Evolutionary conservation across 2,113 vertebrate species (phyloP), one percentile per base, ranked within the genome.

Genomic region (Phrynosoma platyrhinos): DNA sequence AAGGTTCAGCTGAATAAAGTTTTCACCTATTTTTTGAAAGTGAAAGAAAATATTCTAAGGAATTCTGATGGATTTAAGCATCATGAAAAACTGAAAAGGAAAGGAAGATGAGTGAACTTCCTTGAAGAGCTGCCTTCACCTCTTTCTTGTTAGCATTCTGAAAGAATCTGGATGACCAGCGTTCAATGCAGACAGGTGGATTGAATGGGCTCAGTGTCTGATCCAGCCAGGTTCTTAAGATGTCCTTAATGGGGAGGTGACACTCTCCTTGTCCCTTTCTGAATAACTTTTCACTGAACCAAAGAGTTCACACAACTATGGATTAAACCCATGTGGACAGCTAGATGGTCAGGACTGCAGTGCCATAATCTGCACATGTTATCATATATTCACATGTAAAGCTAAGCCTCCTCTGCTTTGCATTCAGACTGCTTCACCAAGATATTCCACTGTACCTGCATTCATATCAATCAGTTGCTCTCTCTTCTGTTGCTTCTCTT

Each of bases 401-500:
- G 9, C 30, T 9, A 32, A 55, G 71, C 4, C n/a, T 42, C 21
- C 64, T 69, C 79, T 88, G 21, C 4, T 81, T 84, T 76, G 21
- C 23, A 79, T 42, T 9, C 40, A 6, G 25, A n/a, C 25, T 25
- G 32, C 36, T 18, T 64, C n/a, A 27, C 0, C 1, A 8, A 8
- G 12, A 91, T 77, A 30, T 2, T 87, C 92, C 36, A 69, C 62
- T 76, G 32, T 94, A 98, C 98, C 98, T 96, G 97, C 94, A 68
- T 96, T 97, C 91, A 96, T 97, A 92, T 96, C 97, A 42, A 96
- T 96, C n/a, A 97, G 88, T 62, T 98, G 94, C 21, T 92, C 97
- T 93, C 88, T 97, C 96, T 98, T 98, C 87, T 96, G 95, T 69
- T 94, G 94, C 89, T 98, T 97, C 91, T 98, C 98, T 88, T 96